Evolutionary conservation across 2,113 vertebrate genomes (phyloP).

Genomic region (Sus scrofa): DNA sequence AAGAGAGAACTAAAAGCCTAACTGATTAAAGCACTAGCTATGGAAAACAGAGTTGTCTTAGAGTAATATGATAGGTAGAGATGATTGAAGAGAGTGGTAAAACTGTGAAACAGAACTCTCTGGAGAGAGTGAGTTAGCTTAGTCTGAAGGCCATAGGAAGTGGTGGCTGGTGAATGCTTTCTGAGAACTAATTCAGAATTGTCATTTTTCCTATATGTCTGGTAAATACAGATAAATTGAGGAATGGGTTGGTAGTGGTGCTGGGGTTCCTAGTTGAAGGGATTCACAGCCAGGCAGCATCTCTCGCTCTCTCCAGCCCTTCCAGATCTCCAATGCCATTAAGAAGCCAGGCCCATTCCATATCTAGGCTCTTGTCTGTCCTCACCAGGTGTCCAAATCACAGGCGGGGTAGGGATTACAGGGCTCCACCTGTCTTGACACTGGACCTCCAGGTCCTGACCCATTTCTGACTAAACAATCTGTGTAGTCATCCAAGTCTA

Average conservation of each 20-base stretch:
- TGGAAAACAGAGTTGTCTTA: not conserved
- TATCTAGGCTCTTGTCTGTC: not conserved
- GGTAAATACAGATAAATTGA: not conserved
- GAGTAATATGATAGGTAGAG: not conserved
- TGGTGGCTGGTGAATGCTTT: not conserved
- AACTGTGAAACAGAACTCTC: no score
- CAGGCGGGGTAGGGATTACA: not conserved
- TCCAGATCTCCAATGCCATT: not conserved
- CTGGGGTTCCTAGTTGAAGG: not conserved
- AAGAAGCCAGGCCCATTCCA: not conserved
- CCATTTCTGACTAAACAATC: constrained; percentile 74
- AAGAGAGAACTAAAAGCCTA: constrained; percentile 18
- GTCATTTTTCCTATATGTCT: not conserved
- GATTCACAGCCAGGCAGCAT: not conserved
- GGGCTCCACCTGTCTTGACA: constrained; percentile 41
- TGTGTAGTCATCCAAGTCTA: constrained; percentile 40
- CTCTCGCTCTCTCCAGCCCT: not conserved
- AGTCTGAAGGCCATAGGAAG: not conserved
- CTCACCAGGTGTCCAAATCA: not conserved
- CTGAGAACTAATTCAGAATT: not conserved
- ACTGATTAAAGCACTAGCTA: not conserved
- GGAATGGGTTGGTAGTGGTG: no score
- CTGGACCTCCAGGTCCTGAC: constrained; percentile 71
- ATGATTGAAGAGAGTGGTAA: no score
- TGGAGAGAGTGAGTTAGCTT: constrained; percentile 33